phyloP scores from a whole-genome alignment of 2,888 invertebrate genomes.

The Phanerotoma sp. region DNA sequence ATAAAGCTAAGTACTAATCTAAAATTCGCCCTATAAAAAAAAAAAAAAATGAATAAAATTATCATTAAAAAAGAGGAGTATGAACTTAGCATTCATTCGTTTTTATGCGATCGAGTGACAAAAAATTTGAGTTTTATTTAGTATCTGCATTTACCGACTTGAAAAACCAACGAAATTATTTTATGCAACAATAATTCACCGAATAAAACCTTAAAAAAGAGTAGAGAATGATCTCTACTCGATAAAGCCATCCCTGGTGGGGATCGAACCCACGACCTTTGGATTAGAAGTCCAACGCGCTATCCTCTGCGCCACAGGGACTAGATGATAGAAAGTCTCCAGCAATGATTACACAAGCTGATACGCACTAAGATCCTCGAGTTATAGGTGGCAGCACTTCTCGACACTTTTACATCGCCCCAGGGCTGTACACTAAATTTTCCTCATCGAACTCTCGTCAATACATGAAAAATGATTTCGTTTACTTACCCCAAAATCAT shows the following conservation, averaged over 20 bases:
- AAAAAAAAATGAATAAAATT: too few species aligned
- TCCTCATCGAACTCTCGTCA: too few species aligned
- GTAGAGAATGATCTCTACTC: background rate
- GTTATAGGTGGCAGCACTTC: constrained; percentile 13
- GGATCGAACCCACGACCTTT: constrained; percentile 42
- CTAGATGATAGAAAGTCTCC: background rate
- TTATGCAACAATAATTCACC: background rate
- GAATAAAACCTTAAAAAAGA: constrained; percentile 4
- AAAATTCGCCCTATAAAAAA: too few species aligned
- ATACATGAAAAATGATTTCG: too few species aligned
- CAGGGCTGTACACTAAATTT: too few species aligned
- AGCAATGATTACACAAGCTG: background rate
- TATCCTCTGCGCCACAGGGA: constrained; percentile 42
- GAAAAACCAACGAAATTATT: too few species aligned
- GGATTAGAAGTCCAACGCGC: constrained; percentile 42
- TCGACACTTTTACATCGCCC: background rate
- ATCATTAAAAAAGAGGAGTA: too few species aligned
- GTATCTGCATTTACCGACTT: too few species aligned
- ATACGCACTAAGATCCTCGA: background rate
- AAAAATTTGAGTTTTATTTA: too few species aligned
- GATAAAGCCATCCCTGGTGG: constrained; percentile 36
- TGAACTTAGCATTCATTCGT: too few species aligned
- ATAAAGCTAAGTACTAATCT: too few species aligned
- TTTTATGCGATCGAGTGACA: too few species aligned
- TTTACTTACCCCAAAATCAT: background rate